Percentiles rank a stretch among this genome's conserved stretches.
phyloP scores from a whole-genome alignment of 2,888 invertebrate species.

The Pterostichus madidus region DNA sequence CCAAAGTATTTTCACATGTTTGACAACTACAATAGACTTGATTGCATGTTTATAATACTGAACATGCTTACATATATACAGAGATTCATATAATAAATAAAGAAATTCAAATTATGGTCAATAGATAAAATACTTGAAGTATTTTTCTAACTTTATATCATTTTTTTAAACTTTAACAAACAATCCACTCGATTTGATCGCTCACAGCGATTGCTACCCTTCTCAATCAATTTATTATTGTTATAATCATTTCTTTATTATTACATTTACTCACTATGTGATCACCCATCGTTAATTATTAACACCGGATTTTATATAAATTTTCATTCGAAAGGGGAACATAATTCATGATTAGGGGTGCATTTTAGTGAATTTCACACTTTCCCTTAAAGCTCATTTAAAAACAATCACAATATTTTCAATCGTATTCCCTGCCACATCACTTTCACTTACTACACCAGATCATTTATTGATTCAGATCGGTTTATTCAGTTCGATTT shows the following conservation, averaged over 20 bases:
- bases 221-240: conserved; percentile 59
- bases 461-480: too few species aligned
- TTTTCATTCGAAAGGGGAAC: conserved; percentile 18
- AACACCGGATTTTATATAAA: conserved; percentile 14
- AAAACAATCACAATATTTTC: background rate
- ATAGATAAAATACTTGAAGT: conserved; percentile 60
- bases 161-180: conserved; percentile 64
- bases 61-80: conserved; percentile 46
- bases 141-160: conserved; percentile 52
- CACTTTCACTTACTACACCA: too few species aligned
- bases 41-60: conserved; percentile 32
- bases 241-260: conserved; percentile 35
- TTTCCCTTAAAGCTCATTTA: background rate
- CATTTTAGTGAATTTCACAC: conserved; percentile 14
- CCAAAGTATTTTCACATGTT: conserved; percentile 18
- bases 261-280: conserved; percentile 46
- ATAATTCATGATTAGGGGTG: background rate
- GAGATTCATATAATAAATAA: conserved; percentile 33
- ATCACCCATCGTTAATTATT: conserved; percentile 10
- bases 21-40: conserved; percentile 30
- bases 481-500: too few species aligned
- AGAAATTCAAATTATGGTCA: conserved; percentile 45
- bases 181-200: conserved; percentile 55
- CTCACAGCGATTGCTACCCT: conserved; percentile 56
- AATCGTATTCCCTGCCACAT: background rate